Base-by-base conservation (phyloP, 2,888 invertebrate species). In the Noctuana brunneofusca region DNA sequence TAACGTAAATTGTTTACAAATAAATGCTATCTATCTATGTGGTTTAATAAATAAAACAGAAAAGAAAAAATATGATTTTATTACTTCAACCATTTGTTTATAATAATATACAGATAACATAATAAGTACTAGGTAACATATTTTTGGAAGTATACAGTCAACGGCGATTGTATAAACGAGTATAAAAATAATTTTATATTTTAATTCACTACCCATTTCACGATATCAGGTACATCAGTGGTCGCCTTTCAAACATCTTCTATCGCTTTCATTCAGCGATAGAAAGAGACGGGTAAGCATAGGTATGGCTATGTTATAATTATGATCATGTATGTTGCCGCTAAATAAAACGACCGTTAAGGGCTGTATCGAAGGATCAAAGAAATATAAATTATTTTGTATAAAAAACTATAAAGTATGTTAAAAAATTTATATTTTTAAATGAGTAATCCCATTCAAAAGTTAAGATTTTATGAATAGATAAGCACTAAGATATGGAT, bases 131-230 rank as follows among this genome's bases (percentile, higher is more conserved):
- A 62, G 49, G 62, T 56, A 62, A 62, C 62, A 55, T 62, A 56
- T 62, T 30, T 41, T 55, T 50, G 49, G 38, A 50, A 41, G 55
- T 62, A 62, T 49, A 55, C 41, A 55, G 54, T 62, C 55, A 50
- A 62, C 18, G 38, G 22, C 60, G 55, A 60, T 54, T 38, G 48
- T n/a, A 54, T 54, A 55, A 62, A 62, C 46, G 53, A 46, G 16
- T 60, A 60, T 53, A 60, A 60, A 52, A 62, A 54, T 49, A 22
- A 62, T 56, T 56, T 20, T 18, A 54, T 62, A 62, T 62, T 48
- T 55, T 55, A 49, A 20, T 24, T 62, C 62, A 62, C 62, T 62
- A 62, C 62, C 62, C 62, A 62, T 55, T 62, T 62, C 62, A 62
- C 49, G 27, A 46, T 56, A 48, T 56, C 62, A 62, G 62, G 62